These are phyloP conservation scores for Chrysochloris asiatica DNA, from an alignment of 2,113 vertebrate genomes.

Conservation along the genomic window DNA sequence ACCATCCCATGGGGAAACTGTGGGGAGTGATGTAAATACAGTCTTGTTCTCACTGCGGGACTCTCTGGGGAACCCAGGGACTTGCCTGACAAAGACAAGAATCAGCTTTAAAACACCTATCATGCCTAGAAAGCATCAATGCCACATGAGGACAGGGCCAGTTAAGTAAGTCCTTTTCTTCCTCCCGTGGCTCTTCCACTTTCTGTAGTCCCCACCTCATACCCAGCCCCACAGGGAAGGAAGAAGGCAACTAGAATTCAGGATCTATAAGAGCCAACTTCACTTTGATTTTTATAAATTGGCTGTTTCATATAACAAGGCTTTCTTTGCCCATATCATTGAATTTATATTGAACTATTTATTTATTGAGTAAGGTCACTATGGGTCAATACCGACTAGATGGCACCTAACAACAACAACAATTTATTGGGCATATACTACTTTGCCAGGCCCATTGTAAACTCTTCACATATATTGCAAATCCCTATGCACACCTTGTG, in stretches of 20 bases:
- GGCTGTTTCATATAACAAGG: no score
- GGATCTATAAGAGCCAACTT: not conserved
- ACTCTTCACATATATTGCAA: not conserved
- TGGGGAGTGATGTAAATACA: not conserved
- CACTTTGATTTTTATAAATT: not conserved
- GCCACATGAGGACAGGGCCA: not conserved
- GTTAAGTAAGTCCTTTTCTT: not conserved
- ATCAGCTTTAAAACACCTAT: not conserved
- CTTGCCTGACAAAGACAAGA: not conserved
- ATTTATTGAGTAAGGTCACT: no score
- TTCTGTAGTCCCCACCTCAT: no score
- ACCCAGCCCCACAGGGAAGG: fast-evolving
- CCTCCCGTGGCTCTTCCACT: not conserved
- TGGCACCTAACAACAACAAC: no score
- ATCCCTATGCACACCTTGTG: not conserved
- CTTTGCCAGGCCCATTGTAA: not conserved
- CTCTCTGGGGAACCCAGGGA: not conserved
- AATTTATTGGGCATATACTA: not conserved
- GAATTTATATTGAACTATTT: not conserved
- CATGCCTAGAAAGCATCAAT: not conserved
- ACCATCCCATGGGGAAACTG: not conserved
- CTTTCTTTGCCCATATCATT: not conserved
- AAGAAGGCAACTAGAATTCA: not conserved
- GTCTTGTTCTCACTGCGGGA: not conserved
- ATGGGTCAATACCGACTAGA: no score